Evolutionary conservation across 2,888 invertebrate species (phyloP).

Genomic region (Oxyscelio sp.): DNA sequence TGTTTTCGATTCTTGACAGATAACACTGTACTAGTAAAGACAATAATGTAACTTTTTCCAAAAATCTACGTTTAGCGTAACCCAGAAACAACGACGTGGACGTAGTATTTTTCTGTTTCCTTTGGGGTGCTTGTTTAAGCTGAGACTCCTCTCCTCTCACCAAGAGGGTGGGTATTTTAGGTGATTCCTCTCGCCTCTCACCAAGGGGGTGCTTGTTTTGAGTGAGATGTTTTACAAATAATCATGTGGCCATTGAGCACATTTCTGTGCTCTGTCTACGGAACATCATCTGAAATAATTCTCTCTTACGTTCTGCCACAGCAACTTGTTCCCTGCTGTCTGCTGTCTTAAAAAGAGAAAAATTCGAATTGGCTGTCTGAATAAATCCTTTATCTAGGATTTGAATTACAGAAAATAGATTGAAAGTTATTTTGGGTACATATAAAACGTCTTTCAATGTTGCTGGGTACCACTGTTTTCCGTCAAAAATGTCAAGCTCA

Average conservation of each 20-base stretch:
- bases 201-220: too few relatives aligned
- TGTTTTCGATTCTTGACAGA: too few relatives aligned
- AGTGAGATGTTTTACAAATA: too few relatives aligned
- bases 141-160: too few relatives aligned
- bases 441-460: constrained; percentile 70
- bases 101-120: too few relatives aligned
- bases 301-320: constrained; percentile 69
- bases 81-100: too few relatives aligned
- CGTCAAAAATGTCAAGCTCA: constrained; percentile 77
- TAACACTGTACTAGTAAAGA: too few relatives aligned
- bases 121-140: too few relatives aligned
- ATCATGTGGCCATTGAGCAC: constrained; percentile 52
- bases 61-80: too few relatives aligned
- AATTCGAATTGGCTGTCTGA: constrained; percentile 73
- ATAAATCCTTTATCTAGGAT: constrained; percentile 78
- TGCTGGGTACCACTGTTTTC: constrained; percentile 74
- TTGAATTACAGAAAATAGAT: constrained; percentile 78
- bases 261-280: constrained; percentile 49
- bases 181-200: too few relatives aligned
- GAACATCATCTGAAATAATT: constrained; percentile 77
- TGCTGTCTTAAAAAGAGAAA: constrained; percentile 70
- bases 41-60: too few relatives aligned
- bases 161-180: too few relatives aligned
- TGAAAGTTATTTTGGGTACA: constrained; percentile 73
- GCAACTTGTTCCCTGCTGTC: constrained; percentile 63